Evolutionary conservation across 2,888 invertebrate species (phyloP), one percentile per base, ranked within the genome.

Genomic region (Synanthedon formicaeformis): DNA sequence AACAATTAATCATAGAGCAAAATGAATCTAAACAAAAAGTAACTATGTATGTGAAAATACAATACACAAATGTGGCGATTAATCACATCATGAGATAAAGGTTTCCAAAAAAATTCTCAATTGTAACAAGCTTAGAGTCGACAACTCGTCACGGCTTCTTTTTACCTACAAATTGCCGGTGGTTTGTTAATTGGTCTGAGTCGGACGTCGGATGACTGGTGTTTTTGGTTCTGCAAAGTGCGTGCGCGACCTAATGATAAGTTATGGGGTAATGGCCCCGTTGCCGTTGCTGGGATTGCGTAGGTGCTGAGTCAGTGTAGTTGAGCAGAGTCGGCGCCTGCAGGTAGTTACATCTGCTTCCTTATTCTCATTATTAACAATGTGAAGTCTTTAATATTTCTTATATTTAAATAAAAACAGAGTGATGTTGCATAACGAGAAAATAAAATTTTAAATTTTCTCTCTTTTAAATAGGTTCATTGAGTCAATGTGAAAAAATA

Each of bases 241-340:
- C n/a, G 27, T 73, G 72, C 73, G 74, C 75, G 72, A 67, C 73
- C 66, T 83, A 83, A 81, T 83, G 74, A 80, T 73, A 72, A 75
- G 71, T 74, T 73, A 67, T 62, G 69, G 60, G 62, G 67, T 80
- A 80, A 79, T 80, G 73, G 75, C 72, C 64, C 63, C 56, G 62
- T 65, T 64, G 71, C 65, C 14, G 45, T 45, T 45, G 65, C 67
- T 16, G 62, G 71, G 71, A 74, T 73, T 73, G 77, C 67, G 63
- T 61, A 62, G 59, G 58, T 79, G 84, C 84, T 84, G 85, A 86
- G 82, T 85, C 86, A 86, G 83, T 73, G 60, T 56, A 75, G 63
- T 78, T 83, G 80, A 83, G 71, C 71, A 78, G 60, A 65, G 71
- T 64, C 66, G 78, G 79, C 81, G 80, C 81, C 79, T 71, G 60